phyloP scores from a whole-genome alignment of 64 coral and sea anemone genomes.

The Porites australiensis region DNA sequence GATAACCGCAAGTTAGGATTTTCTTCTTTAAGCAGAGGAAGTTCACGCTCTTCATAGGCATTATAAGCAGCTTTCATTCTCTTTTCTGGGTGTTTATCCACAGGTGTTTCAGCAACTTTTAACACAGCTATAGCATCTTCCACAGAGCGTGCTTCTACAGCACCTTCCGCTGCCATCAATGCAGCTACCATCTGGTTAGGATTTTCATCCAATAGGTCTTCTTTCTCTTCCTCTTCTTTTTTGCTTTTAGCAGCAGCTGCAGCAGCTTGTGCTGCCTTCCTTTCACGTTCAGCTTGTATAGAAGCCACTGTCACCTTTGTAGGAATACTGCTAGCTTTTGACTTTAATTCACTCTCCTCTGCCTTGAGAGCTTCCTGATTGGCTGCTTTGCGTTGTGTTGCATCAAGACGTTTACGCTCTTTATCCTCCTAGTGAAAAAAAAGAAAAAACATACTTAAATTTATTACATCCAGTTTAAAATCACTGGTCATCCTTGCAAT shows the following conservation, averaged over 20 bases:
- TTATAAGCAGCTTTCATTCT: constrained; percentile 93
- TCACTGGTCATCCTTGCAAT: too few species aligned
- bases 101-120: constrained; percentile 49
- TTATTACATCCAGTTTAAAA: too few species aligned
- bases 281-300: constrained; percentile 75
- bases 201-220: constrained; percentile 87
- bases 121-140: constrained; percentile 94
- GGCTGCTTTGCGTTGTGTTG: constrained; percentile 69
- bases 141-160: constrained; percentile 91
- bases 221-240: constrained; percentile 55
- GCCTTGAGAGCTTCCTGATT: constrained; percentile 77
- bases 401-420: constrained; percentile 86
- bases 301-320: constrained; percentile 87
- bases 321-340: constrained; percentile 50
- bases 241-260: constrained; percentile 16
- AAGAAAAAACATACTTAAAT: background rate
- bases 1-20: constrained; percentile 95
- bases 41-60: constrained; percentile 84
- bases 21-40: constrained; percentile 86
- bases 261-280: constrained; percentile 26
- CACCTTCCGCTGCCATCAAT: constrained; percentile 75
- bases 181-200: constrained; percentile 89
- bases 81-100: constrained; percentile 91
- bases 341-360: constrained; percentile 83
- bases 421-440: constrained; percentile 75